Evolutionary conservation across 2,888 invertebrate genomes (phyloP).

Genomic region (Morpho helenor): DNA sequence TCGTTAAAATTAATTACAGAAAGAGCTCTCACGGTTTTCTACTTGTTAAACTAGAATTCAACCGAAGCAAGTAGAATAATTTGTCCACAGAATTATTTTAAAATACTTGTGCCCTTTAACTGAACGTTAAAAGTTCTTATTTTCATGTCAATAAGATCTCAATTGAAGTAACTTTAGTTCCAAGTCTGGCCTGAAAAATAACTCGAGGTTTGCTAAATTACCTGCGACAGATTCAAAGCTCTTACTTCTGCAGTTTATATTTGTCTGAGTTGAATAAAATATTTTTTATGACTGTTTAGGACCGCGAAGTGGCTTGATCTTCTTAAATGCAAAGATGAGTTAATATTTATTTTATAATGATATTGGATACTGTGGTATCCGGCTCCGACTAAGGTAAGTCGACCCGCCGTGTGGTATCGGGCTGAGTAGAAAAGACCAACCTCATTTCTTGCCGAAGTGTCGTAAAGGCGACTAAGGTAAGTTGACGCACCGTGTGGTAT

Average conservation of each 20-base stretch:
- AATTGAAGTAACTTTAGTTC: background rate
- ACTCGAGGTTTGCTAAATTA: slow-evolving; percentile 11
- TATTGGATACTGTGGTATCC: too few relatives aligned
- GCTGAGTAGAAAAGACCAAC: too few relatives aligned
- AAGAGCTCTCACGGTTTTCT: slow-evolving; percentile 15
- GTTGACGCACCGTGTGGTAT: too few relatives aligned
- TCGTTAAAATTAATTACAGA: slow-evolving; percentile 15
- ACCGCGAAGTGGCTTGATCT: too few relatives aligned
- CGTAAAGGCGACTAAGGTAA: too few relatives aligned
- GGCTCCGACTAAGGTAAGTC: too few relatives aligned
- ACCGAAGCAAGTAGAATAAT: slow-evolving; percentile 13
- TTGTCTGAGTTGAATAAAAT: background rate
- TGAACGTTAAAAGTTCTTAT: slow-evolving; percentile 4
- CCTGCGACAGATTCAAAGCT: slow-evolving; percentile 10
- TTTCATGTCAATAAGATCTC: background rate
- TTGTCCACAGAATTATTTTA: slow-evolving; percentile 10
- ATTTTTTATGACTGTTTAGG: background rate
- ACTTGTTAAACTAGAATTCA: slow-evolving; percentile 15
- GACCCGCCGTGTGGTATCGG: too few relatives aligned
- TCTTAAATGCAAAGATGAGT: too few relatives aligned
- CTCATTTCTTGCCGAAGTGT: too few relatives aligned
- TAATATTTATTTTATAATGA: too few relatives aligned
- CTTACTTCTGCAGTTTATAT: background rate
- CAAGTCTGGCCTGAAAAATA: slow-evolving; percentile 5
- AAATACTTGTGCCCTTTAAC: slow-evolving; percentile 4